Evolutionary conservation across 2,113 vertebrate species (phyloP).

Genomic region (Alethe castanea): DNA sequence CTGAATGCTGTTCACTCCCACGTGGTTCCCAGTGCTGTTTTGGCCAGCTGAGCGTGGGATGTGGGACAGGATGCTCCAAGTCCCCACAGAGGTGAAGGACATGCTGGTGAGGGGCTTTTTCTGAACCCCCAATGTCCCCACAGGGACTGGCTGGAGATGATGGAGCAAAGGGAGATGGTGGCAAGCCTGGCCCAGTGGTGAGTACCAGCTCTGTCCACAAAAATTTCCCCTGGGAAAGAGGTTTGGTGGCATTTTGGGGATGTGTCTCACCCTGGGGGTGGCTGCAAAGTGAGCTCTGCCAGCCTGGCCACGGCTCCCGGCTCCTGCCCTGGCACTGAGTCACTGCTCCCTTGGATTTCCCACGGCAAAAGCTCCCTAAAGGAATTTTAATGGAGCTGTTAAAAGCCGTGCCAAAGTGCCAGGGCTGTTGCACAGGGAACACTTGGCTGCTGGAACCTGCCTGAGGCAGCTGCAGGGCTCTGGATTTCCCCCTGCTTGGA

Average conservation of each 20-base stretch:
- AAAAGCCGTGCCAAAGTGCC: accelerated
- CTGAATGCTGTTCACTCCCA: not conserved
- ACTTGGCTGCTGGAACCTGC: accelerated
- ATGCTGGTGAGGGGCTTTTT: accelerated
- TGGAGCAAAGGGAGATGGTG: slow-evolving; percentile 77
- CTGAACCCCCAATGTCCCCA: not conserved
- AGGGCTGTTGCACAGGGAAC: not conserved
- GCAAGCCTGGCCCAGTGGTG: slow-evolving; percentile 72
- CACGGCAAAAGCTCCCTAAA: not conserved
- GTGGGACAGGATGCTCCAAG: not conserved
- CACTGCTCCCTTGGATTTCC: not conserved
- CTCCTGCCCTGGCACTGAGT: not conserved
- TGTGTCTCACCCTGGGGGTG: not conserved
- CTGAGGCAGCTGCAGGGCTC: not conserved
- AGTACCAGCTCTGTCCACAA: not conserved
- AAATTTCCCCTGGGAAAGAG: not conserved
- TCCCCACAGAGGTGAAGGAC: accelerated
- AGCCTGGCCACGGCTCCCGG: accelerated
- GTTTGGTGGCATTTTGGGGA: not conserved
- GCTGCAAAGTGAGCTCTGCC: not conserved
- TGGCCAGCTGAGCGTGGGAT: accelerated
- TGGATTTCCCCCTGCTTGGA: not conserved
- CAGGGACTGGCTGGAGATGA: slow-evolving; percentile 75
- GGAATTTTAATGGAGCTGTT: not conserved
- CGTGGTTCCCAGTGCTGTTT: accelerated